phyloP scores from a whole-genome alignment of 2,797 vertebrate genomes.

The Gallinago solitaria region DNA sequence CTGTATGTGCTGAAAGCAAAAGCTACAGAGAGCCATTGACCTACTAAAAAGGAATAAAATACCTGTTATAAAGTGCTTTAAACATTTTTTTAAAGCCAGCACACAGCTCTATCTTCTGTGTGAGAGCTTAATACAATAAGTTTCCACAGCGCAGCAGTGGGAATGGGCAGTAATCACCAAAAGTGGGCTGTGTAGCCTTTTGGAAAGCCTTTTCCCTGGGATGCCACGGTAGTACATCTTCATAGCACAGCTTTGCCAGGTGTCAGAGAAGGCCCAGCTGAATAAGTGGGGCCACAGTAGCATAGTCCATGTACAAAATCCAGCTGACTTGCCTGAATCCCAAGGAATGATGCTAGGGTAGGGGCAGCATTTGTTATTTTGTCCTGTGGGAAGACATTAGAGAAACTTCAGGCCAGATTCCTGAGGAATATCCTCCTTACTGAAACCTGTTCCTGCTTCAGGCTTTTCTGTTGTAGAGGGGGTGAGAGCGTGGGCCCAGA shows the following conservation, averaged over 20 bases:
- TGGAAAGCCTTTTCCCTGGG: neutral
- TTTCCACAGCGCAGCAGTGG: neutral
- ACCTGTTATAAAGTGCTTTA: neutral
- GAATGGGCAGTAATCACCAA: neutral
- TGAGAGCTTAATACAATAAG: neutral
- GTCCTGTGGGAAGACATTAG: neutral
- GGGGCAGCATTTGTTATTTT: neutral
- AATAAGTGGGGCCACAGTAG: neutral
- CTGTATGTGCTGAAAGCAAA: neutral
- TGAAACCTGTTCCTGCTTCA: neutral
- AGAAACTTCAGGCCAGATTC: neutral
- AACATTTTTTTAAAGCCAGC: neutral
- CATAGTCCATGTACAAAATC: neutral
- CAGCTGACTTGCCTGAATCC: neutral
- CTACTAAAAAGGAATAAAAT: slow-evolving; percentile 1
- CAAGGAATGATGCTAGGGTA: neutral
- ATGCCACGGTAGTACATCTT: neutral
- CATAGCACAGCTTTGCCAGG: neutral
- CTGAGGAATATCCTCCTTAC: neutral
- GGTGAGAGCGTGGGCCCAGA: accelerated
- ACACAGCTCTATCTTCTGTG: neutral
- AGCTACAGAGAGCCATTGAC: neutral
- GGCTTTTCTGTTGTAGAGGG: neutral
- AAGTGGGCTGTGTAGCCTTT: neutral
- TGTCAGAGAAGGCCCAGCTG: neutral